Evolutionary conservation across 1,140 invertebrate species (phyloP), one percentile per base, ranked within the genome.

Genomic region (Xylocopa sonorina): DNA sequence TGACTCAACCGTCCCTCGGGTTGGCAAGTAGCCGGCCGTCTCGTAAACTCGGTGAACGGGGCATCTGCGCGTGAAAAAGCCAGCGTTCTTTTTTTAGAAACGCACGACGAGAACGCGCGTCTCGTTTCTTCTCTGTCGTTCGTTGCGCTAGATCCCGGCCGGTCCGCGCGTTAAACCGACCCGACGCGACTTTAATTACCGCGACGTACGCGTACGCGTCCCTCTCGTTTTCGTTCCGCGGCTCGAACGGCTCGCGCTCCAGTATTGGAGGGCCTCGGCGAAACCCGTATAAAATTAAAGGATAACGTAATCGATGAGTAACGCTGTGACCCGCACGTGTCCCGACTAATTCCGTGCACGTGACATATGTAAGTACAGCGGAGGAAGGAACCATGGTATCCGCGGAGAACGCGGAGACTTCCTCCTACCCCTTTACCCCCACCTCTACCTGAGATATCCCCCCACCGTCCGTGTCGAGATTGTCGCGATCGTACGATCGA

Each of bases 71-170:
- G 53, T 46, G 43, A 27, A 58, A 71, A 62, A 78, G 67, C 34
- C 75, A 71, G 67, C n/a, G 62, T 50, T 71, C 75, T 71, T 78
- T 71, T 71, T 71, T 71, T 78, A 78, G 75, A 57, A 58, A 62
- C 16, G 24, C 75, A 34, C n/a, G 32, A 2, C 50, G 32, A 50
- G 4, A 4, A 38, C 38, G 24, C 46, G 2, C 5, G 16, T 21
- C 5, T 34, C 9, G 51, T 38, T 7, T 48, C 34, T 16, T 34
- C 18, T 46, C 27, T 6, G 0, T 18, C 7, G 16, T 16, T 43
- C n/a, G n/a, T n/a, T n/a, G n/a, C n/a, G n/a, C n/a, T n/a, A n/a
- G n/a, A n/a, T n/a, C n/a, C n/a, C n/a, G n/a, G n/a, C n/a, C n/a
- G n/a, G n/a, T n/a, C n/a, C 66, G n/a, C 38, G 57, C 27, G 57